These are phyloP conservation scores for Netelia melanura DNA, from an alignment of 2,888 invertebrate species.

Conservation along the genomic window DNA sequence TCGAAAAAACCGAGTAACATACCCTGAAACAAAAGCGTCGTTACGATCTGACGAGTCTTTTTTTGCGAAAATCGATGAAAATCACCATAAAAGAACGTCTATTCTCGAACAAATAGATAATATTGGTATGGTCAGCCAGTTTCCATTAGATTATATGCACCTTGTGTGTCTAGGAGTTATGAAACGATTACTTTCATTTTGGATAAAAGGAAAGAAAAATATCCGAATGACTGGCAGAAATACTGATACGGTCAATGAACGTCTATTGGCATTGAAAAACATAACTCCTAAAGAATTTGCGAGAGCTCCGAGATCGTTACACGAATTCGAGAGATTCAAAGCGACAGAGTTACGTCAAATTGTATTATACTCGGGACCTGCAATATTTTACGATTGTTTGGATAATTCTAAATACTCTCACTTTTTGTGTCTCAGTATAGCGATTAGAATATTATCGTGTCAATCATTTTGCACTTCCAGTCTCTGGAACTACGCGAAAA, in stretches of 20 bases:
- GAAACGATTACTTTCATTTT: constrained; percentile 58
- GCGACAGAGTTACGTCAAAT: constrained; percentile 75
- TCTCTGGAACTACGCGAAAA: constrained; percentile 44
- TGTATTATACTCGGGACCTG: constrained; percentile 73
- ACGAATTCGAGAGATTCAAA: constrained; percentile 55
- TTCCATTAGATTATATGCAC: constrained; percentile 57
- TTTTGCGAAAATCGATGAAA: constrained; percentile 44
- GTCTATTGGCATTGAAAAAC: constrained; percentile 35
- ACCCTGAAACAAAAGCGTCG: constrained; percentile 59
- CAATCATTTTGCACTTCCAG: constrained; percentile 8
- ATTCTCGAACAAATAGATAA: constrained; percentile 55
- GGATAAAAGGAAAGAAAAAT: constrained; percentile 53
- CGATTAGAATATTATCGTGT: constrained; percentile 68
- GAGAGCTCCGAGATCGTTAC: constrained; percentile 49
- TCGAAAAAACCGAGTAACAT: constrained; percentile 56
- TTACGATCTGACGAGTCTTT: constrained; percentile 67
- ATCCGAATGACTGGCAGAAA: constrained; percentile 34
- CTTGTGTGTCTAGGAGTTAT: constrained; percentile 60
- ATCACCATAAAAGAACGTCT: constrained; percentile 59
- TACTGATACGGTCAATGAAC: constrained; percentile 34
- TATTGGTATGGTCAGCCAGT: constrained; percentile 62
- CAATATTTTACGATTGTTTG: constrained; percentile 70
- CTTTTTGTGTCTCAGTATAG: constrained; percentile 71
- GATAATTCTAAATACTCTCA: constrained; percentile 66
- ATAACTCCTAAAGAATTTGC: constrained; percentile 73